Conservation (phyloP, 2,888 invertebrate genomes). For the Tortrix viridana region DNA sequence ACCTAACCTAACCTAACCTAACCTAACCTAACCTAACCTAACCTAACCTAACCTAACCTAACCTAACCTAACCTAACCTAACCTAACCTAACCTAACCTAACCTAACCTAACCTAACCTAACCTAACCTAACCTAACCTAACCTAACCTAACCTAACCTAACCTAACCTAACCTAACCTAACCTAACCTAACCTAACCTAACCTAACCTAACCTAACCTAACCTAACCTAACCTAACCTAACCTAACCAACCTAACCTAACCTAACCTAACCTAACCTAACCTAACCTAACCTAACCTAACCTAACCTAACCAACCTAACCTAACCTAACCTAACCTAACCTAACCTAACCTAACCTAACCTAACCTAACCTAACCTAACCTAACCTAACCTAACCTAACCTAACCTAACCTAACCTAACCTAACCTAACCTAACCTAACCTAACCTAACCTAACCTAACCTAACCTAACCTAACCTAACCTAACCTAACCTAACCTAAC, state of each 20-base stretch:
- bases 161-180: too few species aligned
- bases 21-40: too few species aligned
- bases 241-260: conserved; percentile 22
- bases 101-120: too few species aligned
- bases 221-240: conserved; percentile 17
- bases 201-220: too few species aligned
- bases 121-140: too few species aligned
- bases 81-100: too few species aligned
- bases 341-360: conserved; percentile 30
- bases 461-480: conserved; percentile 36
- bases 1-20: too few species aligned
- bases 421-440: conserved; percentile 34
- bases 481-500: conserved; percentile 36
- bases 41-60: too few species aligned
- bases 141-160: too few species aligned
- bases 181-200: too few species aligned
- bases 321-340: conserved; percentile 24
- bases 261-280: conserved; percentile 21
- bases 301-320: conserved; percentile 24
- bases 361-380: conserved; percentile 31
- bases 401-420: conserved; percentile 37
- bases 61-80: too few species aligned
- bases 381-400: conserved; percentile 35
- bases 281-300: conserved; percentile 29
- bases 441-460: conserved; percentile 34